These are phyloP conservation scores for Mnemiopsis leidyi DNA, from an alignment of 37 sponge, comb jelly and placozoan genomes.

Conservation along the genomic window DNA sequence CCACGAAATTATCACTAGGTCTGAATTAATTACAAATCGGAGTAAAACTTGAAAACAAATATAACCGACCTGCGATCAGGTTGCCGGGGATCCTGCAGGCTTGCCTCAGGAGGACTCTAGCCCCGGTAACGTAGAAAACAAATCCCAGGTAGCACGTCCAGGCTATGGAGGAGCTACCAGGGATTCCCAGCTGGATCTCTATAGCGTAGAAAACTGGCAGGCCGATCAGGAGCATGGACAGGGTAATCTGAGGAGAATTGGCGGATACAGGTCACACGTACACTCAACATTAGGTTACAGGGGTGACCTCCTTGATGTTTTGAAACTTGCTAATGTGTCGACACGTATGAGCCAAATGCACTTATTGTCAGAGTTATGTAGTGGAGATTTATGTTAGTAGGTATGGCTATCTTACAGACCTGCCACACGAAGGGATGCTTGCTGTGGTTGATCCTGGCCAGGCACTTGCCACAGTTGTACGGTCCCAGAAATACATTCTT, in stretches of 20 bases:
- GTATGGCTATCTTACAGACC: too few relatives aligned
- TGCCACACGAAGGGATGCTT: not conserved
- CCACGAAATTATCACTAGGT: too few relatives aligned
- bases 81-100: not conserved
- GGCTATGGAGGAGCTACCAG: not conserved
- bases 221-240: constrained; percentile 7
- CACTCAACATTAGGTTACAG: too few relatives aligned
- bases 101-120: not conserved
- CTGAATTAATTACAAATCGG: too few relatives aligned
- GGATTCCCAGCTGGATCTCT: not conserved
- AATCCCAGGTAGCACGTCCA: constrained; percentile 25
- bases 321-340: too few relatives aligned
- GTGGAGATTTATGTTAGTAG: too few relatives aligned
- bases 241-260: not conserved
- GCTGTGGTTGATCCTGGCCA: not conserved
- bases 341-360: too few relatives aligned
- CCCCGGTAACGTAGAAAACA: constrained; percentile 6
- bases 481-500: constrained; percentile 21
- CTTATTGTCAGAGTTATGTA: too few relatives aligned
- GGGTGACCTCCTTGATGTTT: too few relatives aligned
- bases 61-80: constrained; percentile 2
- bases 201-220: not conserved
- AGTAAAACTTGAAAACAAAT: too few relatives aligned
- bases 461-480: constrained; percentile 18
- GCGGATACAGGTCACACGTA: too few relatives aligned